These are phyloP conservation scores for Menura novaehollandiae DNA, from an alignment of 2,113 vertebrate genomes.

Conservation along the genomic window DNA sequence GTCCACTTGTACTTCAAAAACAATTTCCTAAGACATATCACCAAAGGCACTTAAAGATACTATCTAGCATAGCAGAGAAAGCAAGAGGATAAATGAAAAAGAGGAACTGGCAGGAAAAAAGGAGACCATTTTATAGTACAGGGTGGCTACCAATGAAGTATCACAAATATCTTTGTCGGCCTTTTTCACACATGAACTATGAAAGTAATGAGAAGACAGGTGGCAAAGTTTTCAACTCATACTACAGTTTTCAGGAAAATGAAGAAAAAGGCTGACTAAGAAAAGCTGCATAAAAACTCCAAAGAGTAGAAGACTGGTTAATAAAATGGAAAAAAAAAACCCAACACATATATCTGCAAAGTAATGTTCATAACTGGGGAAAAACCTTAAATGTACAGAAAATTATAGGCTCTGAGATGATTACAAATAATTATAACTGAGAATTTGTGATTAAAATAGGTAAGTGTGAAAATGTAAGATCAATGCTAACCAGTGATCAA, in stretches of 20 bases:
- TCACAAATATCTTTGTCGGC: not conserved
- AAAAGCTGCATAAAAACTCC: not conserved
- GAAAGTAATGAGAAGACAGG: not conserved
- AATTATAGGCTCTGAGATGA: not conserved
- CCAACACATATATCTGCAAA: not conserved
- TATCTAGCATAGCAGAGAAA: not conserved
- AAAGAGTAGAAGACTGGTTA: not conserved
- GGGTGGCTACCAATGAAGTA: not conserved
- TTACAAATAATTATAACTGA: not conserved
- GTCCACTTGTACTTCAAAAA: not conserved
- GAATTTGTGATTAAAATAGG: not conserved
- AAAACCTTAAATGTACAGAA: not conserved
- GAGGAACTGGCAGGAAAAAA: not conserved
- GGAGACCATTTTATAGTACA: not conserved
- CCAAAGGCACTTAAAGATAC: not conserved
- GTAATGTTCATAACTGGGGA: fast-evolving
- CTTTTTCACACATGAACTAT: not conserved
- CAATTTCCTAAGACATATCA: not conserved
- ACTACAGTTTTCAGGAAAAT: not conserved
- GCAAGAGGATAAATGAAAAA: not conserved
- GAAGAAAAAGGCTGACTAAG: not conserved
- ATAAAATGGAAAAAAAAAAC: not conserved
- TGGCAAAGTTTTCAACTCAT: not conserved
- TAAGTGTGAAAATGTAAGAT: not conserved
- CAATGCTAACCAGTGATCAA: not conserved